Conservation (phyloP, 2,113 vertebrate species). For the Anoura caudifer region DNA sequence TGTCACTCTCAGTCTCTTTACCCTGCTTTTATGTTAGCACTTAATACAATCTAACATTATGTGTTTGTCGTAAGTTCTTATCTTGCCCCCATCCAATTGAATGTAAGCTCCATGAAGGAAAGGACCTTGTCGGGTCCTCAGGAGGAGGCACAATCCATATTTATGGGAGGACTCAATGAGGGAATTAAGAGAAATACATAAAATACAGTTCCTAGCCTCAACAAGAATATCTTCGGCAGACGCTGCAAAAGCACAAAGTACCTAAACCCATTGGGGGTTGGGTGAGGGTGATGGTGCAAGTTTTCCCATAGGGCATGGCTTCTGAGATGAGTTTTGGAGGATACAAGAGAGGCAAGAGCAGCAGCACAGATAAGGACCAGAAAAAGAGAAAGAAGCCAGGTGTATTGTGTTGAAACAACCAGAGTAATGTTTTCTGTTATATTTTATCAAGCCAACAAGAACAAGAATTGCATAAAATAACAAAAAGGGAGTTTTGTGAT, state of each 20-base stretch:
- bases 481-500: not conserved
- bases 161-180: not conserved
- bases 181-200: not conserved
- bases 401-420: rapidly evolving
- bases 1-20: not conserved
- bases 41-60: not conserved
- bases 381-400: not conserved
- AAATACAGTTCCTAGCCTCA: not conserved
- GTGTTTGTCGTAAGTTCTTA: not conserved
- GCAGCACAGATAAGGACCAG: not conserved
- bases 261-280: not conserved
- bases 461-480: not conserved
- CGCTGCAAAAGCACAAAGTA: not conserved
- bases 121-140: not conserved
- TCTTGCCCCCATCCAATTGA: not conserved
- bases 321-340: not conserved
- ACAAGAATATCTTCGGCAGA: not conserved
- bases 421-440: not conserved
- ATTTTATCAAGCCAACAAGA: not conserved
- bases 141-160: not conserved
- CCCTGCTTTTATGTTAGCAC: not conserved
- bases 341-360: not conserved
- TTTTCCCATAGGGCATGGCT: not conserved
- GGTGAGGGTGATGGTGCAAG: rapidly evolving
- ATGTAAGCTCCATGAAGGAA: not conserved